These are phyloP conservation scores for Phacellophora camtschatica DNA, from an alignment of 30 jellyfish, hydroid and myxozoan genomes.

Conservation along the genomic window DNA sequence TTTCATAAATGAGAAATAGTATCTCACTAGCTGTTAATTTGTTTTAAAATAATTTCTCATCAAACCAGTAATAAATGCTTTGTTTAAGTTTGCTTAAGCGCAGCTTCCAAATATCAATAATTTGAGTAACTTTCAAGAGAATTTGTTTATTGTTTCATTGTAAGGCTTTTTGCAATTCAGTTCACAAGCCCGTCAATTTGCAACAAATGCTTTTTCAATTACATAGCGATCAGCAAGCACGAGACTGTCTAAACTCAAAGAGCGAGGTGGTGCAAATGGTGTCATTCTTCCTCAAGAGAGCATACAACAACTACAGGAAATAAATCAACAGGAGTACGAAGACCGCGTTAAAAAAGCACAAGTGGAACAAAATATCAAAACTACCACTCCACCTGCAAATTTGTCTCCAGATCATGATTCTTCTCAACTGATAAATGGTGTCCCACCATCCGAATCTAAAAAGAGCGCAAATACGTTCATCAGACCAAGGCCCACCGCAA, in stretches of 20 bases:
- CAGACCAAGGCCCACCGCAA: conserved; percentile 93
- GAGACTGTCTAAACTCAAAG: conserved; percentile 78
- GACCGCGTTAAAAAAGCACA: conserved; percentile 85
- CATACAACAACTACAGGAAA: conserved; percentile 85
- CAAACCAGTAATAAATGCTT: too few species aligned
- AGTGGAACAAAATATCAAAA: conserved; percentile 45
- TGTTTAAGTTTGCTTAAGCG: too few species aligned
- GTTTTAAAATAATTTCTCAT: too few species aligned
- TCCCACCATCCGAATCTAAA: conserved; percentile 60
- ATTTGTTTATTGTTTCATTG: too few species aligned
- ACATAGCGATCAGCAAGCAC: conserved; percentile 91
- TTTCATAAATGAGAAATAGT: too few species aligned
- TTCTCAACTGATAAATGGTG: conserved; percentile 33
- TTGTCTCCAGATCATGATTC: conserved; percentile 10
- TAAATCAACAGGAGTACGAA: conserved; percentile 85
- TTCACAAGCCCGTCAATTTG: too few species aligned
- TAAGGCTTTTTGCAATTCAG: too few species aligned
- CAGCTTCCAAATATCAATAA: too few species aligned
- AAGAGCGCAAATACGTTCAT: conserved; percentile 67
- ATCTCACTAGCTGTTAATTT: too few species aligned
- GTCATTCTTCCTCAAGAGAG: conserved; percentile 95
- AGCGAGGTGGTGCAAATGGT: conserved; percentile 84
- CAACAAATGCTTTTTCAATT: too few species aligned
- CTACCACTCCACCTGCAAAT: conserved; percentile 28
- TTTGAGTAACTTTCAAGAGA: too few species aligned